A percentile compares a stretch with the other conserved stretches of the same genome.
Conservation (phyloP, 2,888 invertebrate genomes). For the Macropis europaea region DNA sequence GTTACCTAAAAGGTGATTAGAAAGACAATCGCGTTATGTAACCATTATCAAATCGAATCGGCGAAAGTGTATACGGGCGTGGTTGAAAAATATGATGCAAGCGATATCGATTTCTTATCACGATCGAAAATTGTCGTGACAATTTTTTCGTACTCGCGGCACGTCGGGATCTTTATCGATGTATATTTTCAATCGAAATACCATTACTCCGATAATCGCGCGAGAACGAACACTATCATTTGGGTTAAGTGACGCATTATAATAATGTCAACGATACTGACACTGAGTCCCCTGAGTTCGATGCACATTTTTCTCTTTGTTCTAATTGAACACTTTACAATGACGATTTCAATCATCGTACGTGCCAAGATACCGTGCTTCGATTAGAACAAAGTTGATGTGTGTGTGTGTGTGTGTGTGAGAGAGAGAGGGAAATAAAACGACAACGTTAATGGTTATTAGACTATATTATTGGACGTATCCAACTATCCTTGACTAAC, state of each 20-base stretch:
- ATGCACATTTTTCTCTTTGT: too few relatives aligned
- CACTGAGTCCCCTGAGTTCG: too few relatives aligned
- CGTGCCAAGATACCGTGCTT: background rate
- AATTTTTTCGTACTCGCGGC: constrained; percentile 29
- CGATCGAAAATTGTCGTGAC: constrained; percentile 17
- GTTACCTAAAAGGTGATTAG: too few relatives aligned
- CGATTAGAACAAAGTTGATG: background rate
- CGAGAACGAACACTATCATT: constrained; percentile 32
- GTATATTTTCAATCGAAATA: constrained; percentile 21
- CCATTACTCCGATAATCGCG: constrained; percentile 29
- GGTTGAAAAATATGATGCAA: constrained; percentile 23
- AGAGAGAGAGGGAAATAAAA: constrained; percentile 25
- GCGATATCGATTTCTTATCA: constrained; percentile 3
- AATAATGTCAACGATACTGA: background rate
- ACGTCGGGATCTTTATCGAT: constrained; percentile 46
- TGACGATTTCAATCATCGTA: background rate
- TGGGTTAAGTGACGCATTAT: constrained; percentile 48
- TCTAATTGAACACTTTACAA: too few relatives aligned
- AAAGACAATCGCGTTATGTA: background rate
- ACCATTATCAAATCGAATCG: constrained; percentile 7
- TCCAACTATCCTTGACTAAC: constrained; percentile 70
- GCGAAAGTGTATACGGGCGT: background rate
- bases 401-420: background rate
- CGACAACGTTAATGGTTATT: constrained; percentile 59
- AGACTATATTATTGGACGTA: constrained; percentile 68